Conservation (phyloP, 2,113 vertebrate species). For the Platichthys flesus region DNA sequence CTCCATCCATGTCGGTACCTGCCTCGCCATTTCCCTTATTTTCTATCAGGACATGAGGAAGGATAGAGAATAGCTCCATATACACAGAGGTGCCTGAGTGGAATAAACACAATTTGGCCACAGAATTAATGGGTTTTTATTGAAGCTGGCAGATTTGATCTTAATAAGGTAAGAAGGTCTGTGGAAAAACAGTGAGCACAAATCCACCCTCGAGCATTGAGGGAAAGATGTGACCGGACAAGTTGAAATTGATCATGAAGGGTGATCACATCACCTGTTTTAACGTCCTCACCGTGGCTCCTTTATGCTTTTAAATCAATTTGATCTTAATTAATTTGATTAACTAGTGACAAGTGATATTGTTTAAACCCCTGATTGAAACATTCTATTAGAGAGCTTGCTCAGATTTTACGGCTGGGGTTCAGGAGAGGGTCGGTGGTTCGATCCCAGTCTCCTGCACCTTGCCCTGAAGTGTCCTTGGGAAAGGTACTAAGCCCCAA, state of each 20-base stretch:
- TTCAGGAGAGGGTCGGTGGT: too few relatives aligned
- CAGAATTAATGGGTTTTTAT: neutral
- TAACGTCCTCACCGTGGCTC: neutral
- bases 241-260: neutral
- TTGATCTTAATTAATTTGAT: neutral
- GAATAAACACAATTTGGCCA: neutral
- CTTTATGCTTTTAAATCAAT: neutral
- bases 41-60: neutral
- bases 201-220: neutral
- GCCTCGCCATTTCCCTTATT: neutral
- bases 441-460: too few relatives aligned
- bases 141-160: too few relatives aligned
- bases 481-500: too few relatives aligned
- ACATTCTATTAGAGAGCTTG: too few relatives aligned
- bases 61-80: too few relatives aligned
- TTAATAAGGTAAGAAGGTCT: neutral
- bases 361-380: too few relatives aligned
- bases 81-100: neutral
- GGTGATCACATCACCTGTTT: neutral
- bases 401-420: too few relatives aligned
- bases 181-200: neutral
- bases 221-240: neutral
- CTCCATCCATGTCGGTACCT: neutral
- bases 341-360: too few relatives aligned
- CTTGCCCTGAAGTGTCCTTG: too few relatives aligned